Conservation (phyloP, 2,797 vertebrate species). For the Notolepis coatsorum region DNA sequence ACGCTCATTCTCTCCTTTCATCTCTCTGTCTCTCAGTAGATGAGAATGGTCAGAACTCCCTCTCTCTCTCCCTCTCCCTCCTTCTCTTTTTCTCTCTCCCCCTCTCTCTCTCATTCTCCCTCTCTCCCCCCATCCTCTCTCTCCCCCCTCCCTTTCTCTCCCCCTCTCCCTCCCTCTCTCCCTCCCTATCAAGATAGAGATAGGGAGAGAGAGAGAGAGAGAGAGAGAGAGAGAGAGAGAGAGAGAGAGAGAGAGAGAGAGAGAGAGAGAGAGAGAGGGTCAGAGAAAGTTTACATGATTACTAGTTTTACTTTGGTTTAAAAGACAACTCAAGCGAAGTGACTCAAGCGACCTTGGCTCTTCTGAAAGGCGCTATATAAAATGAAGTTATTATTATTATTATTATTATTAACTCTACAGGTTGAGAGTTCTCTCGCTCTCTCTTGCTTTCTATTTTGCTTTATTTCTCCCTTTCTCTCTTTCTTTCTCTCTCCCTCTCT, state of each 20-base stretch:
- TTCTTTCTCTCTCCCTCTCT: too few relatives aligned
- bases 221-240: conserved; percentile 4
- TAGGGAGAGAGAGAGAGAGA: conserved; percentile 15
- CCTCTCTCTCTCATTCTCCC: conserved; percentile 55
- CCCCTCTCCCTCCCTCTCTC: conserved; percentile 12
- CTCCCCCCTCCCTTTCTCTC: background rate
- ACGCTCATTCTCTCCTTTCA: conserved; percentile 7
- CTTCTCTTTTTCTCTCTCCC: conserved; percentile 69
- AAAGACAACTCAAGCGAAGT: too few relatives aligned
- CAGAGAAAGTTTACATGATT: conserved; percentile 21
- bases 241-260: conserved; percentile 11
- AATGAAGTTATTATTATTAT: background rate
- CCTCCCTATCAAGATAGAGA: background rate
- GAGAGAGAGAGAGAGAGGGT: conserved; percentile 10
- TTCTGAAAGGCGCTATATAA: background rate
- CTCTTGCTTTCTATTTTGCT: too few relatives aligned
- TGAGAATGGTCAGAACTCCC: conserved; percentile 60
- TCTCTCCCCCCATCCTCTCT: conserved; percentile 25
- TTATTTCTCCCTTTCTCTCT: too few relatives aligned
- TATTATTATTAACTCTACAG: too few relatives aligned
- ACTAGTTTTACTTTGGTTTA: too few relatives aligned
- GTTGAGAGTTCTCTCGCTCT: too few relatives aligned
- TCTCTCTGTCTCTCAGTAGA: conserved; percentile 60
- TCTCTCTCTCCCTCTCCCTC: conserved; percentile 37
- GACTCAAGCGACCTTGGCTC: too few relatives aligned